Evolutionary conservation across 2,888 invertebrate genomes (phyloP), one percentile per base, ranked within the genome.

Genomic region (Cephus nigrinus): DNA sequence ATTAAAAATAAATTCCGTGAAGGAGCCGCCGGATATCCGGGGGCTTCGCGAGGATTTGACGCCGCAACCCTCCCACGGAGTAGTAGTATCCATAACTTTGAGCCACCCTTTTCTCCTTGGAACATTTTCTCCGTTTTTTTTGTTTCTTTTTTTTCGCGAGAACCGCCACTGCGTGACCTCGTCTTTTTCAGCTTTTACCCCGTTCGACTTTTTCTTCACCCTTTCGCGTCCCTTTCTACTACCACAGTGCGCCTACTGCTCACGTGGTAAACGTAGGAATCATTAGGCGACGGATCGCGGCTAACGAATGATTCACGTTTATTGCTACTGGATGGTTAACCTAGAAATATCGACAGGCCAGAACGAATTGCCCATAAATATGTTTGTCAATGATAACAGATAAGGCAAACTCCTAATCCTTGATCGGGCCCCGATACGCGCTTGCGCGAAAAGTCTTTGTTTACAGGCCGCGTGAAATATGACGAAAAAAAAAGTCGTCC

Each of bases 1-100:
- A 92, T 93, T 93, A 92, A 92, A 92, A 92, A 92, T 92, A 92
- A 92, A 92, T 92, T 92, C 91, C 88, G 85, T 89, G 89, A 90
- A 91, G 89, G 88, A 91, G 91, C 90, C 90, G 88, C 85, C 86
- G 92, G 92, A 92, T 92, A 92, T 91, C 89, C 86, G 88, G 86
- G 86, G 90, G 90, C 92, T 92, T 91, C 89, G 89, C 86, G 83
- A 87, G 92, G 92, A 92, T 92, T 92, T 91, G 83, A 87, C 86
- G 86, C 83, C 86, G 85, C 84, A 86, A 80, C 76, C 78, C 80
- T 78, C 75, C 80, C 75, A 55, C 2, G 55, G 77, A 78, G 77
- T 69, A 74, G 76, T 77, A 79, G 84, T 84, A 86, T 86, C 87
- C 86, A 86, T 88, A 88, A 88, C 87, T 88, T 85, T 81, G 75